Conservation (phyloP, 2,113 vertebrate genomes). For the Petromus typicus region DNA sequence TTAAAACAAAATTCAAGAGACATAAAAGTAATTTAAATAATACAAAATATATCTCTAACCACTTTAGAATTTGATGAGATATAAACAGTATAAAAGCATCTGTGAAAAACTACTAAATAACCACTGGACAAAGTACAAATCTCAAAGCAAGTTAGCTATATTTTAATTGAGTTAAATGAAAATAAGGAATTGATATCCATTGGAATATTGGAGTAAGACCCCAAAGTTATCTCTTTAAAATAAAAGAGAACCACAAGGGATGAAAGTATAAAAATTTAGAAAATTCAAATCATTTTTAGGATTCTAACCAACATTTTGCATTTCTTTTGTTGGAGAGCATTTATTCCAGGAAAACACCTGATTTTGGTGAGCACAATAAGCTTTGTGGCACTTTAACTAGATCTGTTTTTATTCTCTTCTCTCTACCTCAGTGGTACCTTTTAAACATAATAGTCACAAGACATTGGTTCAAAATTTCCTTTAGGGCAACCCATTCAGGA, state of each 20-base stretch:
- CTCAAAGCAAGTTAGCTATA: neutral
- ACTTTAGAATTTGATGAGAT: neutral
- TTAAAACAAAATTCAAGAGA: neutral
- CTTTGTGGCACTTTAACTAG: neutral
- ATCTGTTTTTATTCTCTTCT: neutral
- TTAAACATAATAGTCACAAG: neutral
- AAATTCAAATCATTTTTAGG: neutral
- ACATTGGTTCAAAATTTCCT: neutral
- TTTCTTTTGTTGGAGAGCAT: too few relatives aligned
- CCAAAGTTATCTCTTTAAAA: neutral
- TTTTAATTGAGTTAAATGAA: neutral
- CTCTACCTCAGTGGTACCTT: neutral
- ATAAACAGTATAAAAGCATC: neutral
- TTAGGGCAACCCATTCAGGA: too few relatives aligned
- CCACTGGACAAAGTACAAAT: neutral
- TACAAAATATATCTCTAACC: neutral
- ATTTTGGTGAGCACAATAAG: too few relatives aligned
- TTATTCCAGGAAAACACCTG: neutral
- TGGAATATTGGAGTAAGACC: neutral
- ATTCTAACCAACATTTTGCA: neutral
- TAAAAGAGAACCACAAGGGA: neutral
- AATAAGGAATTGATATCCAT: neutral
- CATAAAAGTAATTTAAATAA: neutral
- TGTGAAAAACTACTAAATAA: neutral
- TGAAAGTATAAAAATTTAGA: neutral